Conservation (phyloP, 2,888 invertebrate genomes). For the Thereva unica region DNA sequence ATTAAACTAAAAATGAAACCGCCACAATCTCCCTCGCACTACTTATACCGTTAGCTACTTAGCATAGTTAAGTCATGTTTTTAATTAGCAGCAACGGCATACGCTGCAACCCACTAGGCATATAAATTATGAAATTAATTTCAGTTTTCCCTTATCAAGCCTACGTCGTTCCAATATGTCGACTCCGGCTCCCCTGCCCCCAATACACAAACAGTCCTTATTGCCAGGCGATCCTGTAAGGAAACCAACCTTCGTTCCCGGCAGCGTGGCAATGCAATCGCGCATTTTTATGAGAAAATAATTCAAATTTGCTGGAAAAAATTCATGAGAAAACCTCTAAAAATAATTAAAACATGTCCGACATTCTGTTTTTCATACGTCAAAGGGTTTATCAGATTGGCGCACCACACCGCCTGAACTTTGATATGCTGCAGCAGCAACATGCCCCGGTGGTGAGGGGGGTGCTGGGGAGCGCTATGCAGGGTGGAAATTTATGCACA, state of each 20-base stretch:
- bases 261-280: slow-evolving; percentile 16
- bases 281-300: slow-evolving; percentile 38
- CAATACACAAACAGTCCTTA: slow-evolving; percentile 12
- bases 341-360: slow-evolving; percentile 42
- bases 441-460: background rate
- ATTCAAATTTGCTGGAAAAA: slow-evolving; percentile 36
- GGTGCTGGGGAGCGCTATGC: slow-evolving; percentile 17
- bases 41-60: too few species aligned
- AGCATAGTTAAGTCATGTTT: too few species aligned
- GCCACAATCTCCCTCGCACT: too few species aligned
- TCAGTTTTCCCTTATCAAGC: slow-evolving; percentile 11
- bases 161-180: slow-evolving; percentile 2
- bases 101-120: slow-evolving; percentile 34
- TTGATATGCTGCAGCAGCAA: slow-evolving; percentile 18
- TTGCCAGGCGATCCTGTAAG: background rate
- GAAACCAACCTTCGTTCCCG: slow-evolving; percentile 17
- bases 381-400: slow-evolving; percentile 39
- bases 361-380: slow-evolving; percentile 42
- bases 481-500: slow-evolving; percentile 20
- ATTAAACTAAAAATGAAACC: too few species aligned
- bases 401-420: slow-evolving; percentile 9
- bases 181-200: background rate
- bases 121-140: slow-evolving; percentile 41
- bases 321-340: slow-evolving; percentile 35
- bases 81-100: too few species aligned